Conservation (phyloP, 2,113 vertebrate genomes). For the Cromileptes altivelis region DNA sequence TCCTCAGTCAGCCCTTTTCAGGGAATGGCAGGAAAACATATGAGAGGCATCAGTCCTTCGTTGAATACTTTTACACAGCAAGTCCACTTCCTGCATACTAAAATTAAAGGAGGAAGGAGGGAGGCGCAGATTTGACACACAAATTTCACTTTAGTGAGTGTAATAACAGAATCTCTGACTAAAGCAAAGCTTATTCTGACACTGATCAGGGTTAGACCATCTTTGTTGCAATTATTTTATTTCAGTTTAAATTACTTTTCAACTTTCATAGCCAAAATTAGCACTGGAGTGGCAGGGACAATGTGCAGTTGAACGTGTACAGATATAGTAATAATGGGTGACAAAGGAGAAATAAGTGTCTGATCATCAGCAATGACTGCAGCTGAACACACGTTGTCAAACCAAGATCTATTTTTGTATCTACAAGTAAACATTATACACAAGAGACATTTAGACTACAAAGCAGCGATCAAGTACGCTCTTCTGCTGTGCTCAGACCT, state of each 20-base stretch:
- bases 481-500: conserved; percentile 38
- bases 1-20: conserved; percentile 27
- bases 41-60: conserved; percentile 16
- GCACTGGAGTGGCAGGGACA: neutral
- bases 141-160: neutral
- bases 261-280: neutral
- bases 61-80: conserved; percentile 18
- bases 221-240: neutral
- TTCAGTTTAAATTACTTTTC: neutral
- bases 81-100: conserved; percentile 27
- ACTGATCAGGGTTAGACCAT: neutral
- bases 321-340: neutral
- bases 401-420: neutral
- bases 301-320: neutral
- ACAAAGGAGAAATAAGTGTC: neutral
- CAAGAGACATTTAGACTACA: neutral
- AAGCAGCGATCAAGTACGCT: neutral
- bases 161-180: neutral
- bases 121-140: neutral
- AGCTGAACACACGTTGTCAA: neutral
- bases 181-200: neutral
- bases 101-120: neutral
- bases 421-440: neutral
- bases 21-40: conserved; percentile 36
- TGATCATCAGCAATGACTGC: neutral